These are phyloP conservation scores for Antedon mediterranea DNA, from an alignment of 53 echinoderm and acorn worm genomes.

Conservation along the genomic window DNA sequence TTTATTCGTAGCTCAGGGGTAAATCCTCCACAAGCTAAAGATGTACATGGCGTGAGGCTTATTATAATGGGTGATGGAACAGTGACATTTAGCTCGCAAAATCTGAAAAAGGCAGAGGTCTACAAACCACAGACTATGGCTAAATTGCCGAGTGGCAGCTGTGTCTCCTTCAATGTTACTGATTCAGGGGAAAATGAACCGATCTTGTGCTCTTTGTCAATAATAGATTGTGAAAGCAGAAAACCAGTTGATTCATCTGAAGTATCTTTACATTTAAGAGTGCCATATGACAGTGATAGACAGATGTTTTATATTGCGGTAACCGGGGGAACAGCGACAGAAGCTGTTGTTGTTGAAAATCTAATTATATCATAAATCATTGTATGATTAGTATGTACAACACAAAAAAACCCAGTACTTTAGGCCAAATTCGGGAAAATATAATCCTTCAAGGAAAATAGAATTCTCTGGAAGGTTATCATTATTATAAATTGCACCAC, in stretches of 20 bases:
- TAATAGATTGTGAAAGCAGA: conserved; percentile 21
- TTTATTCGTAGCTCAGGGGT: conserved; percentile 65
- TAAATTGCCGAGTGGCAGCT: conserved; percentile 55
- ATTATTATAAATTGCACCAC: no score
- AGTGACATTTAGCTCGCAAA: conserved; percentile 39
- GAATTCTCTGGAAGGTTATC: no score
- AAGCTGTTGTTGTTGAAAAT: conserved; percentile 44
- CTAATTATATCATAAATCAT: conserved; percentile 5
- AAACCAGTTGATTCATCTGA: neutral
- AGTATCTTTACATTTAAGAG: conserved; percentile 52
- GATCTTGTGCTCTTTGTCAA: conserved; percentile 32
- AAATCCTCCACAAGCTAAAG: conserved; percentile 45
- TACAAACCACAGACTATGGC: conserved; percentile 43
- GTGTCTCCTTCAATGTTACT: conserved; percentile 63
- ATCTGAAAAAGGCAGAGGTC: conserved; percentile 33
- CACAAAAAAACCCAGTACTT: no score
- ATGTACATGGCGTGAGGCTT: conserved; percentile 58
- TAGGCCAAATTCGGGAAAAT: no score
- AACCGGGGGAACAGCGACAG: conserved; percentile 17
- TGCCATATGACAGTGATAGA: conserved; percentile 36
- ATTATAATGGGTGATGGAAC: conserved; percentile 42
- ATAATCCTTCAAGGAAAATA: no score
- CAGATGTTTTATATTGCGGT: conserved; percentile 51
- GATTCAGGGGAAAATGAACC: conserved; percentile 68
- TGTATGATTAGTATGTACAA: no score